These are phyloP conservation scores for Tangachromis dhanisi DNA, from an alignment of 2,113 vertebrate species.

Conservation along the genomic window DNA sequence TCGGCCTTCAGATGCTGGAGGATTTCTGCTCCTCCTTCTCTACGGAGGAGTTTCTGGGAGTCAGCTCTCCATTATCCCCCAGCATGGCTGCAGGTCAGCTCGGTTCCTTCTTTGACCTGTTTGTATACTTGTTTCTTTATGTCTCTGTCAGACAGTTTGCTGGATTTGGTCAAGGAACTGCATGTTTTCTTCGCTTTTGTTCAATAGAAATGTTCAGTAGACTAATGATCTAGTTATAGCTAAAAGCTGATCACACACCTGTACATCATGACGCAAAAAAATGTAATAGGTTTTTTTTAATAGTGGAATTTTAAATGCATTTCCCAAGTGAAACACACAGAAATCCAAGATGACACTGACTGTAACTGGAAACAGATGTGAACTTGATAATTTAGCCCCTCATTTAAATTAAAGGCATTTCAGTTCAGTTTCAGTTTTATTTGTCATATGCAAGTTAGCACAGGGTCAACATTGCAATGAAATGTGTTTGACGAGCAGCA, in stretches of 20 bases:
- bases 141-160: not conserved
- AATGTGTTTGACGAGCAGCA: too few species aligned
- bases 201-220: not conserved
- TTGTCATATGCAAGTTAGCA: too few species aligned
- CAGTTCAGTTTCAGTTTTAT: too few species aligned
- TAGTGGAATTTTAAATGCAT: not conserved
- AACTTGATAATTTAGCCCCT: not conserved
- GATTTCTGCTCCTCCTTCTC: slow-evolving; percentile 83
- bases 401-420: not conserved
- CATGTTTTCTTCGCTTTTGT: not conserved
- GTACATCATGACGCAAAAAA: not conserved
- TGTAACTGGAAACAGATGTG: not conserved
- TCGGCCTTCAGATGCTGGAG: slow-evolving; percentile 79
- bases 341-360: rapidly evolving
- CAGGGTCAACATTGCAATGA: too few species aligned
- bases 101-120: not conserved
- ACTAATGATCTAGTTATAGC: not conserved
- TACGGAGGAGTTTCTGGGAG: slow-evolving; percentile 78
- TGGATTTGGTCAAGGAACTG: not conserved
- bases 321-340: not conserved
- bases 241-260: not conserved
- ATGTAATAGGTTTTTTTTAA: rapidly evolving
- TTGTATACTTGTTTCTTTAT: not conserved
- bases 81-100: slow-evolving; percentile 82
- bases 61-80: slow-evolving; percentile 82